Percentiles rank a stretch among this genome's conserved stretches.
These are phyloP conservation scores for Sylvietta virens DNA, from an alignment of 2,113 vertebrate species.

Conservation along the genomic window DNA sequence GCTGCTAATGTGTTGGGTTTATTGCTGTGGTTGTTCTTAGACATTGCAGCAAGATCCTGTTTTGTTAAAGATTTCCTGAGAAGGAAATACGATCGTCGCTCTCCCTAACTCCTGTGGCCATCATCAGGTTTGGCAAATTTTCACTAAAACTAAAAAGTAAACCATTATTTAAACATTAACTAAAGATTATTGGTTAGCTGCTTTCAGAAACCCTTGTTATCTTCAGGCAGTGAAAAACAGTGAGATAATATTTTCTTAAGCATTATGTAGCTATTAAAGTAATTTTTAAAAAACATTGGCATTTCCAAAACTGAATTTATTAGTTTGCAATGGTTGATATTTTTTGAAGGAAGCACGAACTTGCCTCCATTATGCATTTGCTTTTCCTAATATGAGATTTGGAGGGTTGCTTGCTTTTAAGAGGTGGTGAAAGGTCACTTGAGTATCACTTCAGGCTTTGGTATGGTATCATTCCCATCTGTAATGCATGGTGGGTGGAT, in stretches of 20 bases:
- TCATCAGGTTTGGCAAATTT: background rate
- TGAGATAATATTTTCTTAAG: background rate
- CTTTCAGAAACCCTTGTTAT: conserved; percentile 3
- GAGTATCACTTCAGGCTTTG: background rate
- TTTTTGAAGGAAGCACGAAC: background rate
- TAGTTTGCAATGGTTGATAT: background rate
- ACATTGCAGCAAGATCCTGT: background rate
- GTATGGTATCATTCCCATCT: background rate
- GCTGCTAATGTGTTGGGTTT: background rate
- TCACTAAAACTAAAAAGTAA: background rate
- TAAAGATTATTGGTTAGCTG: background rate
- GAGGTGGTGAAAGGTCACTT: background rate
- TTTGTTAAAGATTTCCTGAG: background rate
- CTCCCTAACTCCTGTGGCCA: background rate
- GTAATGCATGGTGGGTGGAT: accelerated
- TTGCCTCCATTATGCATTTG: background rate
- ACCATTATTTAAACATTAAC: background rate
- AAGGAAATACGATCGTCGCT: background rate
- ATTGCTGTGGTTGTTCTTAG: background rate
- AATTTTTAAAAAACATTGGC: background rate
- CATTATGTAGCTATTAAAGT: background rate
- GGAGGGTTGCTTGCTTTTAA: background rate
- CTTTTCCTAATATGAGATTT: background rate
- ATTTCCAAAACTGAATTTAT: background rate
- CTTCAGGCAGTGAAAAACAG: conserved; percentile 7